phyloP scores from a whole-genome alignment of 2,797 vertebrate species.

The Centroberyx gerrardi region DNA sequence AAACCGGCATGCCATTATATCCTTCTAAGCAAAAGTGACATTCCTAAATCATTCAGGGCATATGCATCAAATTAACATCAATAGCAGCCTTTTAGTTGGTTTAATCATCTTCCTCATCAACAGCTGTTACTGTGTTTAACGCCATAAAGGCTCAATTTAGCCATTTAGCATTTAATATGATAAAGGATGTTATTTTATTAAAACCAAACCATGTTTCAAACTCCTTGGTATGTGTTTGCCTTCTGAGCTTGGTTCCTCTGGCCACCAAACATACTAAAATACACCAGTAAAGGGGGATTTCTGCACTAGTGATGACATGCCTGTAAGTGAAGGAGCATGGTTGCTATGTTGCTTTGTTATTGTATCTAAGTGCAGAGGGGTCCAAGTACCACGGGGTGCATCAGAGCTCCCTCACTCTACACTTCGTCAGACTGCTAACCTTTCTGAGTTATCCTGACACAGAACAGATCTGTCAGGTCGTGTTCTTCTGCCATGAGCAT shows the following conservation, averaged over 20 bases:
- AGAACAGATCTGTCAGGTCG: conserved; percentile 54
- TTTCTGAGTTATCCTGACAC: conserved; percentile 70
- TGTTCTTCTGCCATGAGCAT: conserved; percentile 58
- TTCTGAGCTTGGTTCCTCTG: conserved; percentile 56
- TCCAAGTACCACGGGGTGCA: conserved; percentile 64
- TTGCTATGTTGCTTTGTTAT: conserved; percentile 87
- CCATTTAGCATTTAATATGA: not conserved
- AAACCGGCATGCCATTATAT: conserved; percentile 39
- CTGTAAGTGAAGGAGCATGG: conserved; percentile 63
- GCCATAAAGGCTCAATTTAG: not conserved
- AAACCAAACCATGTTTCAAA: too few species aligned
- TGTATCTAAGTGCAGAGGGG: conserved; percentile 64
- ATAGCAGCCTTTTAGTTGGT: not conserved
- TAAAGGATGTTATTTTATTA: too few species aligned
- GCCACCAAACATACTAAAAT: conserved; percentile 49
- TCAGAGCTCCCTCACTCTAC: conserved; percentile 61
- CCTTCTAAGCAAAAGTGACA: conserved; percentile 50
- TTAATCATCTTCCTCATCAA: not conserved
- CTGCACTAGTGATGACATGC: conserved; percentile 61
- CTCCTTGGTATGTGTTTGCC: conserved; percentile 25
- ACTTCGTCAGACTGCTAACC: conserved; percentile 64
- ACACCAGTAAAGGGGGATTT: conserved; percentile 52
- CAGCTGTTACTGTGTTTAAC: not conserved
- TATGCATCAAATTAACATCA: conserved; percentile 6
- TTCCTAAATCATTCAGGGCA: conserved; percentile 30